These are phyloP conservation scores for Sitophilus oryzae DNA, from an alignment of 1,140 invertebrate genomes.

Conservation along the genomic window DNA sequence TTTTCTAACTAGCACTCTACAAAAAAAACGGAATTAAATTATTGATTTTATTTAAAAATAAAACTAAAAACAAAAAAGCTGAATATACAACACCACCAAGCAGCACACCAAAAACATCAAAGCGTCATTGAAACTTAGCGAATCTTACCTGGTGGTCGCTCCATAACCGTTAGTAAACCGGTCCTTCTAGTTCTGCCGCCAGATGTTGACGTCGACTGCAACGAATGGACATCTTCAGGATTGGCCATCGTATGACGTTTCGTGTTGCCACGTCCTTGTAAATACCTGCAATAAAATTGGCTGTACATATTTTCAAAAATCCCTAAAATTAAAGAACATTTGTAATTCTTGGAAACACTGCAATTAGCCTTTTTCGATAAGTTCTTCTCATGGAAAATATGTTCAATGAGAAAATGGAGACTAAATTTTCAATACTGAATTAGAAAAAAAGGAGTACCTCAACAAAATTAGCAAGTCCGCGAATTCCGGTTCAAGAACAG, in stretches of 20 bases:
- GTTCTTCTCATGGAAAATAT: no score
- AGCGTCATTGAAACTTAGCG: neutral
- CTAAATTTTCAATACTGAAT: no score
- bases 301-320: conserved; percentile 1
- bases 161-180: conserved; percentile 76
- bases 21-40: neutral
- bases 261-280: conserved; percentile 62
- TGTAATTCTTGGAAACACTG: no score
- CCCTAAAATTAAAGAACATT: conserved; percentile 7
- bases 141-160: conserved; percentile 72
- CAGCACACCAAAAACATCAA: neutral
- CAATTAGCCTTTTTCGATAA: no score
- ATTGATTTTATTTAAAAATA: neutral
- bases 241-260: conserved; percentile 62
- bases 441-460: no score
- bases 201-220: conserved; percentile 45
- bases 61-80: conserved; percentile 3
- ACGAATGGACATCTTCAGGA: conserved; percentile 58
- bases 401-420: no score
- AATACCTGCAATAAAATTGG: conserved; percentile 53
- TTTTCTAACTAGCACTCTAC: no score
- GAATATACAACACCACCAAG: neutral
- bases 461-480: no score
- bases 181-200: conserved; percentile 62
- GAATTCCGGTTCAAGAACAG: no score